Percentiles rank a stretch among this genome's conserved stretches.
These are phyloP conservation scores for Ommatoiulus sabulosus DNA, from an alignment of 2,888 invertebrate species.

Conservation along the genomic window DNA sequence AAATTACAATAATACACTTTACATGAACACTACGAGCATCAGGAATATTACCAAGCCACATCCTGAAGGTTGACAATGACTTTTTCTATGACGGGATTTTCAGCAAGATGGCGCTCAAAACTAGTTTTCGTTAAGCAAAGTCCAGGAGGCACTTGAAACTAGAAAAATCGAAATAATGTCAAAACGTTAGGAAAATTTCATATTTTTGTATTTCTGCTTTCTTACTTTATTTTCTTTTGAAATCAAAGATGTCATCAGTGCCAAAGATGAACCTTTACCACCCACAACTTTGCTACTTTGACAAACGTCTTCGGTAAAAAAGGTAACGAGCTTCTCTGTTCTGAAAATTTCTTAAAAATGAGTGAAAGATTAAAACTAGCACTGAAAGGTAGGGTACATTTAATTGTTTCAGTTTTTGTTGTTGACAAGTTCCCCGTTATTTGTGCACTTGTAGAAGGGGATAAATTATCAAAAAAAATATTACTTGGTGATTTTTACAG, in stretches of 20 bases:
- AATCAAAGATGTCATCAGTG: background rate
- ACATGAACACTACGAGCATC: too few relatives aligned
- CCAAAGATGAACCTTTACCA: conserved; percentile 57
- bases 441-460: too few relatives aligned
- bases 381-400: too few relatives aligned
- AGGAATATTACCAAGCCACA: conserved; percentile 67
- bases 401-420: too few relatives aligned
- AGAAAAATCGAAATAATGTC: background rate
- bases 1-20: background rate
- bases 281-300: conserved; percentile 48
- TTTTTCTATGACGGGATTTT: conserved; percentile 68
- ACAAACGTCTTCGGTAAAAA: conserved; percentile 68
- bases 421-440: too few relatives aligned
- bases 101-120: conserved; percentile 73
- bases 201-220: background rate
- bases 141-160: conserved; percentile 76
- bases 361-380: too few relatives aligned
- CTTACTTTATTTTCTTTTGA: background rate
- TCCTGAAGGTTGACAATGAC: conserved; percentile 72
- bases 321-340: conserved; percentile 64
- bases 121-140: conserved; percentile 78
- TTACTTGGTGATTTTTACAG: too few relatives aligned
- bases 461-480: too few relatives aligned
- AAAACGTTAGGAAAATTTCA: background rate
- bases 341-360: background rate